These are phyloP conservation scores for Stigmatopora nigra DNA, from an alignment of 2,113 vertebrate species.

Conservation along the genomic window DNA sequence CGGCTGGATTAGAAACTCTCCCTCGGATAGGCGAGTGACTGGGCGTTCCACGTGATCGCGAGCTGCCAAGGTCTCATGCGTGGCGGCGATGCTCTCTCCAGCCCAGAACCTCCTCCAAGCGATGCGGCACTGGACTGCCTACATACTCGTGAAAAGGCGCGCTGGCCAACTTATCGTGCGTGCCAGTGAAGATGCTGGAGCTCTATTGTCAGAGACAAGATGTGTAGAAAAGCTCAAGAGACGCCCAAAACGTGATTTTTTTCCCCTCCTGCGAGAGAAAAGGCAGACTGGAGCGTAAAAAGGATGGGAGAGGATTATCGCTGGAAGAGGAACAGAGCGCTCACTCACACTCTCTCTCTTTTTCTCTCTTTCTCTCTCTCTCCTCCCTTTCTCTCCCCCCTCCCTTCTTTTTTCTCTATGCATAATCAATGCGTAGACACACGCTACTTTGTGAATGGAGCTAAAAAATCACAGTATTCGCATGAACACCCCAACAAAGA, in stretches of 20 bases:
- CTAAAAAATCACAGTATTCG: neutral
- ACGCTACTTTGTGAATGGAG: conserved; percentile 7
- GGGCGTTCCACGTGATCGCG: conserved; percentile 56
- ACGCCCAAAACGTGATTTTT: conserved; percentile 34
- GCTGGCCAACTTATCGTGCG: conserved; percentile 49
- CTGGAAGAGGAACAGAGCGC: conserved; percentile 13
- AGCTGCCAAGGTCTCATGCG: conserved; percentile 47
- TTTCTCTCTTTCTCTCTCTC: conserved; percentile 1
- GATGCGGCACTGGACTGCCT: conserved; percentile 57
- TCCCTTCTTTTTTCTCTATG: conserved; percentile 7
- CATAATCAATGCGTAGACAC: conserved; percentile 7
- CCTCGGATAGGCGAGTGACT: conserved; percentile 54
- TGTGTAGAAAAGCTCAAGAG: conserved; percentile 34
- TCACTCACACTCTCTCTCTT: neutral
- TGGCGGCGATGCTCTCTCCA: conserved; percentile 53
- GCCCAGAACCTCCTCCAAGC: conserved; percentile 50
- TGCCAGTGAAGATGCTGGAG: conserved; percentile 8
- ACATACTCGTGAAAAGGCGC: conserved; percentile 37
- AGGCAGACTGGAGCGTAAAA: conserved; percentile 36
- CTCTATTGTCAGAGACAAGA: conserved; percentile 24
- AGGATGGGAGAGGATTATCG: conserved; percentile 47
- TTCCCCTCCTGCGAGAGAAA: conserved; percentile 23
- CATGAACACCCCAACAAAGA: neutral
- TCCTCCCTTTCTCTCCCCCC: neutral
- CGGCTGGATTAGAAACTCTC: conserved; percentile 53